phyloP scores from a whole-genome alignment of 2,888 invertebrate species.

The Exephanes ischioxanthus region DNA sequence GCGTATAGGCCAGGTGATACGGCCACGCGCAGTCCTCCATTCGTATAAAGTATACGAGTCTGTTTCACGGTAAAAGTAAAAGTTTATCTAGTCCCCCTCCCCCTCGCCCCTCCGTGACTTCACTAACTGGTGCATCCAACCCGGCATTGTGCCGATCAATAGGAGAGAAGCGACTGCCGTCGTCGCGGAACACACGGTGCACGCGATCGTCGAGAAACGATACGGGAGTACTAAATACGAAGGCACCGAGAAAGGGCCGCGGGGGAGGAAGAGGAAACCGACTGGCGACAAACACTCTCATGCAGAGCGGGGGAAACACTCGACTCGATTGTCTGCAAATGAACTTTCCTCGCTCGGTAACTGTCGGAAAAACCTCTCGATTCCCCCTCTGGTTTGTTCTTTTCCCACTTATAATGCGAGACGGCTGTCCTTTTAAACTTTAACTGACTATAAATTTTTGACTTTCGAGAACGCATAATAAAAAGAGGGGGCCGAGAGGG shows the following conservation, averaged over 20 bases:
- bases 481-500: not conserved
- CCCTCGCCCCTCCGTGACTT: conserved; percentile 57
- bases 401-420: conserved; percentile 13
- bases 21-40: conserved; percentile 21
- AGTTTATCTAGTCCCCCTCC: conserved; percentile 70
- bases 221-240: conserved; percentile 59
- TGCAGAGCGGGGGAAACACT: conserved; percentile 65
- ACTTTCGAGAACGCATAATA: not conserved
- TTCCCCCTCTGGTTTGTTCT: not conserved
- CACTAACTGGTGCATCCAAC: conserved; percentile 74
- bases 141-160: conserved; percentile 72
- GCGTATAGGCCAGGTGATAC: not conserved
- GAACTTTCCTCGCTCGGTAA: conserved; percentile 62
- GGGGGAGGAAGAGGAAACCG: conserved; percentile 46
- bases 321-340: conserved; percentile 66
- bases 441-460: not conserved
- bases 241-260: conserved; percentile 53
- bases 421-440: not conserved
- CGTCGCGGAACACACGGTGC: conserved; percentile 60
- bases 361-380: conserved; percentile 40
- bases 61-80: conserved; percentile 69
- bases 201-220: conserved; percentile 66
- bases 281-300: conserved; percentile 60
- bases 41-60: conserved; percentile 43
- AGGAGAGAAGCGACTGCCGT: conserved; percentile 67